Evolutionary conservation across 2,888 invertebrate species (phyloP), one percentile per base, ranked within the genome.

Genomic region (Neoaliturus tenellus): DNA sequence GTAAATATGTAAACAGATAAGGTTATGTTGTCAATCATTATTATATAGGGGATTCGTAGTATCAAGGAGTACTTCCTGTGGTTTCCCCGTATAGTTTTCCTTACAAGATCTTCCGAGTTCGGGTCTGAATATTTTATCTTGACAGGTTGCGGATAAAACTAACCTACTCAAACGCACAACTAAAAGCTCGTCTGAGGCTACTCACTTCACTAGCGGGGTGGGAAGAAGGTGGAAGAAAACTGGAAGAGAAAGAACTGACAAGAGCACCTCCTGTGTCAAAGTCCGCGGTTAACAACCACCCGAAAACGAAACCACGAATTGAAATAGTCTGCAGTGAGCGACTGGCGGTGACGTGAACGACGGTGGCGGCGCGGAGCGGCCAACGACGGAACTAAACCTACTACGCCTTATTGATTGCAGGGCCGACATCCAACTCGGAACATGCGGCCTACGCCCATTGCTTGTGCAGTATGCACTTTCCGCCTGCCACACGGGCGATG

Each of bases 361-460:
- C 69, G 35, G 69, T 69, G 69, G 69, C 69, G 35, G 28, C 39
- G n/a, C 33, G 39, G 3, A 20, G 69, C 20, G 69, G 35, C n/a
- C n/a, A 69, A 20, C 69, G 69, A 20, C 20, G 2, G 20, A 69
- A 69, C 69, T 69, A 35, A 1, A 20, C 35, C 8, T 20, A 69
- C 69, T 69, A 69, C 69, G 69, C 23, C 69, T 33, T 69, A 69
- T 69, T 69, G 69, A 69, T 69, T 69, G 69, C n/a, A 8, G 14
- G 33, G 67, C 33, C 17, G 33, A 67, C 67, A 28, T 67, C 67
- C 31, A 69, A 35, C 69, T 51, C 51, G n/a, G 62, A 28, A 62
- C 69, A 69, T 69, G 69, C 69, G 69, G 69, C 39, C 69, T 39
- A 69, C 69, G 69, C 69, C 69, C 69, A 35, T 69, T 69, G 39